Evolutionary conservation across 2,888 invertebrate species (phyloP).

Genomic region (Zaprionus bogoriensis): DNA sequence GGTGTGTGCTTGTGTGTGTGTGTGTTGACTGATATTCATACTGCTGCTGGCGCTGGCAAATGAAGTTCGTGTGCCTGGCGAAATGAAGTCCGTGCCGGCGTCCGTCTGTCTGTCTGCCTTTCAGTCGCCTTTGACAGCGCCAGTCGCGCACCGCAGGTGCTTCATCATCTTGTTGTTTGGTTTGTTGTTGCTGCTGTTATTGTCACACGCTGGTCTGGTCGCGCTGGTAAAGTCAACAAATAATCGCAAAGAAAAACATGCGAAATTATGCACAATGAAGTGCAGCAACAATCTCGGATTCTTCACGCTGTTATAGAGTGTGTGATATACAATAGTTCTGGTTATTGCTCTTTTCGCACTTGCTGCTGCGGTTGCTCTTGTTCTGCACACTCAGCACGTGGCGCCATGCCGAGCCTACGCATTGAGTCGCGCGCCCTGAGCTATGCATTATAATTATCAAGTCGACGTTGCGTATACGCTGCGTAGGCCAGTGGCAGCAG

Average conservation of each 20-base stretch:
- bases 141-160: background rate
- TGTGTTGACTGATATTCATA: too few species aligned
- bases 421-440: conserved; percentile 27
- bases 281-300: conserved; percentile 2
- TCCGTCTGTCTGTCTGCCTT: background rate
- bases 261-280: conserved; percentile 27
- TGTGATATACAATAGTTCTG: too few species aligned
- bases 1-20: too few species aligned
- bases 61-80: conserved; percentile 69
- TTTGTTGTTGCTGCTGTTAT: conserved; percentile 17
- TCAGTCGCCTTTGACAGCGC: conserved; percentile 60
- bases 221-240: conserved; percentile 34
- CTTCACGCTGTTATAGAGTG: too few species aligned
- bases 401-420: conserved; percentile 17
- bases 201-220: too few species aligned
- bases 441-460: conserved; percentile 46
- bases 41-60: conserved; percentile 46
- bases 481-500: background rate
- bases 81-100: conserved; percentile 63
- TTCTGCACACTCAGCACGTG: conserved; percentile 21
- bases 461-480: conserved; percentile 27
- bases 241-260: conserved; percentile 10
- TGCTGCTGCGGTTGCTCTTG: conserved; percentile 3
- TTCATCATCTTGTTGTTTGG: conserved; percentile 17
- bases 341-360: background rate